Evolutionary conservation across 2,797 vertebrate genomes (phyloP), one percentile per base, ranked within the genome.

Genomic region (Sebastes umbrosus): DNA sequence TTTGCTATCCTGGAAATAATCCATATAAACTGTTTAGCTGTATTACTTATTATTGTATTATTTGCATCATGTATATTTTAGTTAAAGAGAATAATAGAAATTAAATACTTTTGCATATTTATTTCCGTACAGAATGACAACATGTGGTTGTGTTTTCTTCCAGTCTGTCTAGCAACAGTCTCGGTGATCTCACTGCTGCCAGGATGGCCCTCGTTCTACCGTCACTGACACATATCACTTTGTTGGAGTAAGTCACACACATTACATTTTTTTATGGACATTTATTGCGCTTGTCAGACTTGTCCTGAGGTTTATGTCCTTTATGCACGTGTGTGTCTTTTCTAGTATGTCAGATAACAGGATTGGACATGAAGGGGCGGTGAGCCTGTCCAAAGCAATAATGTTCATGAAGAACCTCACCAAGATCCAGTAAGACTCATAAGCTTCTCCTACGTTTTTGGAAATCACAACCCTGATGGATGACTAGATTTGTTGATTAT

Each of bases 261-360:
- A 1, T n/a, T 10, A 14, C 50, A 0, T 58, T 66, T 25, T 50
- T 8, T 52, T n/a, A 20, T 4, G 58, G 3, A 31, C 2, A 16
- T 68, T 13, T 8, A 16, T 67, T 12, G 34, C 8, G 13, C 54
- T 24, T 25, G 32, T 75, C 18, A n/a, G 8, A 7, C 5, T 22
- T 55, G 8, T 60, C 32, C 24, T 29, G 10, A 52, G 24, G n/a
- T 32, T 52, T 36, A 14, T 58, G 29, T 27, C 31, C 3, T 66
- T 60, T 69, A 68, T 73, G 10, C 27, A 20, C 22, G 0, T 39
- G 34, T 27, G 8, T 27, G 8, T 82, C 13, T 69, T 43, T 39
- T 73, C 22, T 57, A 99, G 97, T 83, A 84, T 99, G 75, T 96
- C 97, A 69, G 94, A 95, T 77, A 98, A 98, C 85, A 2, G 0